These are phyloP conservation scores for Amazona guildingii DNA, from an alignment of 2,113 vertebrate genomes.

Conservation along the genomic window DNA sequence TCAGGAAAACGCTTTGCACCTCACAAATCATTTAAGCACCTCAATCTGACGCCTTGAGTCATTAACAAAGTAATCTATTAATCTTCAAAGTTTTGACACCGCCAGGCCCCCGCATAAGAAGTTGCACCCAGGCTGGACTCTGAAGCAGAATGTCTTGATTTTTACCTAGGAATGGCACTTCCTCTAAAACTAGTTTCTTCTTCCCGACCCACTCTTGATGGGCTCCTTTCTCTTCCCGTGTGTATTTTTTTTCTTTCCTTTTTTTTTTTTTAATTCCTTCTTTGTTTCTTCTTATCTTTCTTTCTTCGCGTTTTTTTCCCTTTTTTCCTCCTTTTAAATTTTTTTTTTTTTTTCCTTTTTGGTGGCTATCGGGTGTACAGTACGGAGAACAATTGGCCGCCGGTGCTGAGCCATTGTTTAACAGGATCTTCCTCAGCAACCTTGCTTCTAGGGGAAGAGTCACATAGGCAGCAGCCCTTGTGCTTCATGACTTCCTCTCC, in stretches of 20 bases:
- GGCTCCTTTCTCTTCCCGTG: neutral
- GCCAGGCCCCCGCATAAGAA: constrained; percentile 74
- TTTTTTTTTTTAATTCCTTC: neutral
- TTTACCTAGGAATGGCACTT: constrained; percentile 43
- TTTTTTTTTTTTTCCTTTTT: neutral
- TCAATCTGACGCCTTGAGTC: constrained; percentile 84
- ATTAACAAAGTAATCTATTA: constrained; percentile 90
- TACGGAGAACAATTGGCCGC: constrained; percentile 53
- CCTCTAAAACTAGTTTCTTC: constrained; percentile 54
- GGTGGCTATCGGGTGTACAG: constrained; percentile 29
- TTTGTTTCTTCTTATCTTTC: neutral
- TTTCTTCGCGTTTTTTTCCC: neutral
- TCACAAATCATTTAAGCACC: constrained; percentile 89
- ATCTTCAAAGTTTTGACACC: constrained; percentile 90
- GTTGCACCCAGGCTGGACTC: constrained; percentile 68
- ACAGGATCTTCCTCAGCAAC: constrained; percentile 68
- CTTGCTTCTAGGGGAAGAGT: constrained; percentile 72
- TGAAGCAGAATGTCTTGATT: constrained; percentile 48
- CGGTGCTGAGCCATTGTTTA: constrained; percentile 71
- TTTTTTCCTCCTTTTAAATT: neutral
- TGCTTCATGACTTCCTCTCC: constrained; percentile 68
- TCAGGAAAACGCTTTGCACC: constrained; percentile 88
- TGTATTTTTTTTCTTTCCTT: neutral
- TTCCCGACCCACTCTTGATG: neutral
- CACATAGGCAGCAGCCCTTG: constrained; percentile 63